Conservation (phyloP, 2,797 vertebrate genomes). For the Falco biarmicus region DNA sequence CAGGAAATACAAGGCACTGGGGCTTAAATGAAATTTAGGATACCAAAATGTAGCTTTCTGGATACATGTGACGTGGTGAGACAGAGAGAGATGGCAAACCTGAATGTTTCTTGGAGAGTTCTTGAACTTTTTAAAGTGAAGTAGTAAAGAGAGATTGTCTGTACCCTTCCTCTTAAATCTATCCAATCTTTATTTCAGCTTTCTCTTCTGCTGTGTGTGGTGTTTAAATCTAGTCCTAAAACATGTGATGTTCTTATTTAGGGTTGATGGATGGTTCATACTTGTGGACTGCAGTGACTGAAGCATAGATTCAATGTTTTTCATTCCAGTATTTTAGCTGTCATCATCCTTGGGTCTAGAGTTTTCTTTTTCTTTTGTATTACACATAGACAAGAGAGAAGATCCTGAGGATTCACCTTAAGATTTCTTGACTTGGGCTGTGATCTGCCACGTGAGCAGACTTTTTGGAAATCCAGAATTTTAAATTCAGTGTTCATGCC, state of each 20-base stretch:
- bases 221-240: background rate
- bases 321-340: background rate
- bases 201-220: background rate
- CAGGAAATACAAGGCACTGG: background rate
- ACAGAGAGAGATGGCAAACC: background rate
- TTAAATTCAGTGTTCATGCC: background rate
- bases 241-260: background rate
- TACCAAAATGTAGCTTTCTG: background rate
- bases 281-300: background rate
- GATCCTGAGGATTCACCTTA: background rate
- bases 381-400: background rate
- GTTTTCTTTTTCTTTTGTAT: background rate
- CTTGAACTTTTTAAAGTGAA: background rate
- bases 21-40: conserved; percentile 11
- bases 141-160: background rate
- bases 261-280: background rate
- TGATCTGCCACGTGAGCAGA: background rate
- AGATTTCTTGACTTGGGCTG: background rate
- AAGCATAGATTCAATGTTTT: background rate
- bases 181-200: background rate
- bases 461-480: background rate
- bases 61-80: background rate
- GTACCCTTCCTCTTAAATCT: background rate
- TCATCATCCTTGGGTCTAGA: background rate
- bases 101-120: background rate